These are phyloP conservation scores for Rhea americana DNA, from an alignment of 2,113 vertebrate species.

Conservation along the genomic window DNA sequence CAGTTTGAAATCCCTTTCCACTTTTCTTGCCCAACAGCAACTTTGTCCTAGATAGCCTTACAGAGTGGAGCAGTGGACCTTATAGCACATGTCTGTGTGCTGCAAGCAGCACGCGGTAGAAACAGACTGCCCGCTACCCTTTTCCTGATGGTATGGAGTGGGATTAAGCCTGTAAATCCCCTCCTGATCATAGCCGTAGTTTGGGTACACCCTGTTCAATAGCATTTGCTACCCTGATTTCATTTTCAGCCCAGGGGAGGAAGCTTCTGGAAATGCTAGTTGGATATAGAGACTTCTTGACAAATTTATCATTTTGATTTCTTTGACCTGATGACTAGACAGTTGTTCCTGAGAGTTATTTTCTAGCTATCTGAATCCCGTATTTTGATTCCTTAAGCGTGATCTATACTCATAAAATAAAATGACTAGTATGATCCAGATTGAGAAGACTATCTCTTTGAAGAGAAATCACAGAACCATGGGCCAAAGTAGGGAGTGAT, in stretches of 20 bases:
- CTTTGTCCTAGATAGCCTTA: background rate
- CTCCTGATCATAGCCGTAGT: background rate
- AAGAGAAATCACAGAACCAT: background rate
- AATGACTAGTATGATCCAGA: background rate
- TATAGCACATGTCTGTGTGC: background rate
- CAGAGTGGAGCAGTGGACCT: background rate
- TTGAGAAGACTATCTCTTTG: background rate
- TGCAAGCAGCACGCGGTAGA: background rate
- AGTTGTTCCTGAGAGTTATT: background rate
- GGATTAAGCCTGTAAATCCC: background rate
- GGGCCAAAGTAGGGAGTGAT: background rate
- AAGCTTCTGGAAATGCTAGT: background rate
- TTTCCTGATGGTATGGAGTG: background rate
- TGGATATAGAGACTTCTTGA: background rate
- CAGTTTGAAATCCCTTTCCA: background rate
- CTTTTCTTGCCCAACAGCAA: background rate
- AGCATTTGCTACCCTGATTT: background rate
- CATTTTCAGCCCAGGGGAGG: background rate
- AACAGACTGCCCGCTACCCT: background rate
- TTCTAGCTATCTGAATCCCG: background rate
- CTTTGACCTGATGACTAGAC: background rate
- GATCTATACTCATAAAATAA: background rate
- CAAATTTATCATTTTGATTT: background rate
- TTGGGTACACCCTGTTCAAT: background rate
- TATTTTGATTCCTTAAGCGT: background rate